These are phyloP conservation scores for Cryptoblepharus egeriae DNA, from an alignment of 2,797 vertebrate genomes.

Conservation along the genomic window DNA sequence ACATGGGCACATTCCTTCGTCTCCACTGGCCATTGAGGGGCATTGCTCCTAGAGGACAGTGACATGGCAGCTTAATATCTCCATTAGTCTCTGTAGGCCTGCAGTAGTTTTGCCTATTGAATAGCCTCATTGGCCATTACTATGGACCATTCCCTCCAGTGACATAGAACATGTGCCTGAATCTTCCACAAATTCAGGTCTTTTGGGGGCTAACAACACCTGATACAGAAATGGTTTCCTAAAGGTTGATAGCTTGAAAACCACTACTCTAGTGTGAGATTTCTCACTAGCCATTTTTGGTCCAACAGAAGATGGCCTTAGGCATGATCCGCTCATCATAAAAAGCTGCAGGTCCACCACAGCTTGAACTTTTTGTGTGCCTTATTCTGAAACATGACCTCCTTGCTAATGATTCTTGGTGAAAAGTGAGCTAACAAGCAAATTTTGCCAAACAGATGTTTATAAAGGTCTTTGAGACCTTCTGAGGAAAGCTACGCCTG, in stretches of 20 bases:
- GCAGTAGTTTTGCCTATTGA: too few species aligned
- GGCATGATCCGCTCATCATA: neutral
- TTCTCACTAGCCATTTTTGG: neutral
- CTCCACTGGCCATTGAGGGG: too few species aligned
- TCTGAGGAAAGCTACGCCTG: constrained; percentile 59
- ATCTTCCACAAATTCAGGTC: neutral
- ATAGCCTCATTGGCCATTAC: too few species aligned
- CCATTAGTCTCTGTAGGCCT: too few species aligned
- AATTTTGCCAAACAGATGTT: constrained; percentile 37
- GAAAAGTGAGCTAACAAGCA: constrained; percentile 24
- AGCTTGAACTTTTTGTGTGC: neutral
- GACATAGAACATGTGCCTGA: too few species aligned
- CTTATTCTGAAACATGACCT: constrained; percentile 10
- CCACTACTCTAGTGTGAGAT: neutral
- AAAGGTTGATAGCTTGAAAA: neutral
- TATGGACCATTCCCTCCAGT: too few species aligned
- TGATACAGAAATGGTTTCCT: neutral
- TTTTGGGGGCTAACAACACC: too few species aligned
- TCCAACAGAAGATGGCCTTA: neutral
- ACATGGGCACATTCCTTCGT: too few species aligned
- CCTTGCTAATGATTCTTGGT: constrained; percentile 32
- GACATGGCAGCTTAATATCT: too few species aligned
- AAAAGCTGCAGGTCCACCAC: neutral
- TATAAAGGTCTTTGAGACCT: constrained; percentile 63
- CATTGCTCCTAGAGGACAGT: too few species aligned